Percentiles rank a stretch among this genome's conserved stretches.
phyloP scores from a whole-genome alignment of 2,113 vertebrate genomes.

The Polyodon spathula region DNA sequence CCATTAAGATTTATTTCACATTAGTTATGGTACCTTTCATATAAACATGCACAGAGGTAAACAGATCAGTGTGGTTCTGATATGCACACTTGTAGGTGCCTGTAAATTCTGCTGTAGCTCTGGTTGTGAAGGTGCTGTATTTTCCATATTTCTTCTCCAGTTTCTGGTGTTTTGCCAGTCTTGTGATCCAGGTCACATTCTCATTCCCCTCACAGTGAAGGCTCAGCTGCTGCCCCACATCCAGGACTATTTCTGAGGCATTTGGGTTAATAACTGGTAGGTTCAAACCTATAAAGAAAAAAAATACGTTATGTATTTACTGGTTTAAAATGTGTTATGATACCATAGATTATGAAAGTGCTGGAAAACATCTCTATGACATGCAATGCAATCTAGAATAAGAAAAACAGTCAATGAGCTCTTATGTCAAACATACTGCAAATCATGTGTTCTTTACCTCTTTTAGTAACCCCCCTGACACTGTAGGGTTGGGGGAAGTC shows the following conservation, averaged over 20 bases:
- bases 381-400: no score
- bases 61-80: conserved; percentile 11
- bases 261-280: conserved; percentile 41
- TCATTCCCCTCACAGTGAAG: conserved; percentile 65
- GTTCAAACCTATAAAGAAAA: conserved; percentile 34
- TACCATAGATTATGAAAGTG: no score
- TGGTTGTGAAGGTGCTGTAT: conserved; percentile 44
- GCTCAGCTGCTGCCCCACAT: conserved; percentile 36
- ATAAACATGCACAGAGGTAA: conserved; percentile 65
- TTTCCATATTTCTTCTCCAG: conserved; percentile 26
- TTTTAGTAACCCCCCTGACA: no score
- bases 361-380: no score
- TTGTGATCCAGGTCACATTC: conserved; percentile 56
- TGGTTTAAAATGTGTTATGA: no score
- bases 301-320: conserved; percentile 3
- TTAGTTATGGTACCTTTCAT: conserved; percentile 66
- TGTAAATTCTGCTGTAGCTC: conserved; percentile 51
- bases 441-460: no score
- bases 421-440: no score
- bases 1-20: no score
- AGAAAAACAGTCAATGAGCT: no score
- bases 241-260: conserved; percentile 51
- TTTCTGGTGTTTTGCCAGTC: conserved; percentile 33
- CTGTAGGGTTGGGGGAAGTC: no score
- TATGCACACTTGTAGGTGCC: conserved; percentile 73